Evolutionary conservation across 1,140 invertebrate species (phyloP), one percentile per base, ranked within the genome.

Genomic region (Leucophenga varia): DNA sequence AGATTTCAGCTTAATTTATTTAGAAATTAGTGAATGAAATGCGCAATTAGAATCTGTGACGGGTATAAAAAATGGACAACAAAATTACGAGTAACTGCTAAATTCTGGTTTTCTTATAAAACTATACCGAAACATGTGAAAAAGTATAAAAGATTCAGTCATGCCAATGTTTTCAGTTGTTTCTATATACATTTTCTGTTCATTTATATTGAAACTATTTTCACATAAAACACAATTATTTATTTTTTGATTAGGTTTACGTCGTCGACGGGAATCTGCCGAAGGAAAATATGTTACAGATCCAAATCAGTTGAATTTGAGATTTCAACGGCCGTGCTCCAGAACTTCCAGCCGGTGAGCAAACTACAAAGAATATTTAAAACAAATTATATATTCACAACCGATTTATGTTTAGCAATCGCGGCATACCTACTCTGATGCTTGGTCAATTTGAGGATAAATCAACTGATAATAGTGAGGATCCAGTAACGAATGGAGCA

Each of bases 221-320:
- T 14, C 20, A 43, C 22, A 49, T 43, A 36, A 44, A 41, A 31
- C 12, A 28, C 13, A 39, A 16, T 30, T 39, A 32, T 50, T 65
- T 72, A 42, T 76, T 69, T 47, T 74, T 79, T 34, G 74, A 9
- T 78, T 21, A 70, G 67, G 63, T n/a, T 51, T 81, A 21, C 76
- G 88, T n/a, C 79, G 86, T 7, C 79, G 87, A n/a, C 78, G 88
- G 12, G 80, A 84, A 48, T 56, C 63, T 8, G 77, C 78, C 36
- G 87, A 89, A 22, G 63, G 51, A 47, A 89, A 90, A 67, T 89
- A 89, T 72, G 84, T 87, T 1, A 82, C 83, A 3, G 87, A 90
- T 73, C 82, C 83, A 31, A 81, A 83, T 18, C 86, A 90, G 64
- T 76, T 89, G 45, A 86, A 86, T 60, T 75, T 90, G 38, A 77